Evolutionary conservation across 2,888 invertebrate species (phyloP).

Genomic region (Sphecodes monilicornis): DNA sequence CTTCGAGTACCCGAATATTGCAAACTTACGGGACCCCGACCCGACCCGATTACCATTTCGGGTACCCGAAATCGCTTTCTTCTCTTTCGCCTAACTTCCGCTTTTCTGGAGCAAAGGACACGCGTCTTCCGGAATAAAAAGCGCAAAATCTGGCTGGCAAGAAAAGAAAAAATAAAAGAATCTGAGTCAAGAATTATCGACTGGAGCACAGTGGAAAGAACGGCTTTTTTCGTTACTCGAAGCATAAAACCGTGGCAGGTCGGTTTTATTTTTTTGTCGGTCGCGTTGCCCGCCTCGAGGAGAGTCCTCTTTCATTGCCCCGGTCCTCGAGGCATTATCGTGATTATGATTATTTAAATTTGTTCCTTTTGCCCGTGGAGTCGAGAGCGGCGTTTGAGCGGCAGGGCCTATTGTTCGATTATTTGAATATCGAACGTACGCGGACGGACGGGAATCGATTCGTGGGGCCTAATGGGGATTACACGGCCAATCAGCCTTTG

Average conservation of each 20-base stretch:
- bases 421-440: slow-evolving; percentile 83
- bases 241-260: slow-evolving; percentile 35
- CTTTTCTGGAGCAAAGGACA: no score
- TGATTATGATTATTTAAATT: slow-evolving; percentile 82
- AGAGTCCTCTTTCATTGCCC: slow-evolving; percentile 53
- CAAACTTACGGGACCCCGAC: no score
- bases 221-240: slow-evolving; percentile 16
- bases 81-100: no score
- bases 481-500: slow-evolving; percentile 83
- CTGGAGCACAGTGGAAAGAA: neutral
- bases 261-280: slow-evolving; percentile 18
- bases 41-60: no score
- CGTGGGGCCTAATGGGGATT: slow-evolving; percentile 83
- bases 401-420: slow-evolving; percentile 82
- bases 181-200: slow-evolving; percentile 12
- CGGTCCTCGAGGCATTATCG: slow-evolving; percentile 74
- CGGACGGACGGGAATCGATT: slow-evolving; percentile 82
- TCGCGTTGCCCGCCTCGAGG: slow-evolving; percentile 34
- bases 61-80: no score
- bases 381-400: slow-evolving; percentile 75
- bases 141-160: neutral
- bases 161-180: neutral
- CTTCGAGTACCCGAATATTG: no score
- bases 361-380: slow-evolving; percentile 74
- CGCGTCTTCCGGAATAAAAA: neutral